Percentiles rank a stretch among this genome's conserved stretches.
Evolutionary conservation across 1,140 invertebrate species (phyloP).

Genomic region (Trinorchestia longiramus): DNA sequence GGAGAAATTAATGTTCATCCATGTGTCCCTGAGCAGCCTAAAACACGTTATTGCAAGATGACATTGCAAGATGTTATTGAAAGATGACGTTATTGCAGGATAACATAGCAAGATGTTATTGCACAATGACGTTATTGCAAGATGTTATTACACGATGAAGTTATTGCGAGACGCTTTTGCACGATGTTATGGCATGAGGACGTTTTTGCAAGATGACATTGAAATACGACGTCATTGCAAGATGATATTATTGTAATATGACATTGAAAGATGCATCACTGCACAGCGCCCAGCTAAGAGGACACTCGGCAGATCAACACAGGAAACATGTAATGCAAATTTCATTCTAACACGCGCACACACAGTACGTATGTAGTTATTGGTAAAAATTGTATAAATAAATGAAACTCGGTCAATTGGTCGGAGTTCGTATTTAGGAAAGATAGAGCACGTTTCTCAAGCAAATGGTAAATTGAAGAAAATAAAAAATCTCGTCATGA

Average conservation of each 20-base stretch:
- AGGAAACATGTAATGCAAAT: background rate
- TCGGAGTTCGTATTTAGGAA: background rate
- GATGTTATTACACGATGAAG: too few relatives aligned
- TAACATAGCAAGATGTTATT: too few relatives aligned
- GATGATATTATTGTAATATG: too few relatives aligned
- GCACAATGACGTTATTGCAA: too few relatives aligned
- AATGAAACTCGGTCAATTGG: background rate
- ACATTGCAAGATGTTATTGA: background rate
- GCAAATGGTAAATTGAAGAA: background rate
- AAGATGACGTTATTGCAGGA: too few relatives aligned
- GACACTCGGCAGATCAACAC: background rate
- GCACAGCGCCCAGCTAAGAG: too few relatives aligned
- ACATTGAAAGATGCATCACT: too few relatives aligned
- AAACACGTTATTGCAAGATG: background rate
- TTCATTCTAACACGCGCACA: background rate
- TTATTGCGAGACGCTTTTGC: too few relatives aligned
- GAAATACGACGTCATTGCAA: too few relatives aligned
- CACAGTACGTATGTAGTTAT: background rate
- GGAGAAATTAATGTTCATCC: background rate
- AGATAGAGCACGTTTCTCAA: background rate
- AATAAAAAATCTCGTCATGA: background rate
- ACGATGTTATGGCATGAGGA: too few relatives aligned
- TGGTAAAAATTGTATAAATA: background rate
- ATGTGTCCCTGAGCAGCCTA: background rate
- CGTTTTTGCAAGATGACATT: too few relatives aligned